Percentiles rank a stretch among this genome's conserved stretches.
Evolutionary conservation across 2,888 invertebrate species (phyloP).

Genomic region (Brachynemurus nebulosus): DNA sequence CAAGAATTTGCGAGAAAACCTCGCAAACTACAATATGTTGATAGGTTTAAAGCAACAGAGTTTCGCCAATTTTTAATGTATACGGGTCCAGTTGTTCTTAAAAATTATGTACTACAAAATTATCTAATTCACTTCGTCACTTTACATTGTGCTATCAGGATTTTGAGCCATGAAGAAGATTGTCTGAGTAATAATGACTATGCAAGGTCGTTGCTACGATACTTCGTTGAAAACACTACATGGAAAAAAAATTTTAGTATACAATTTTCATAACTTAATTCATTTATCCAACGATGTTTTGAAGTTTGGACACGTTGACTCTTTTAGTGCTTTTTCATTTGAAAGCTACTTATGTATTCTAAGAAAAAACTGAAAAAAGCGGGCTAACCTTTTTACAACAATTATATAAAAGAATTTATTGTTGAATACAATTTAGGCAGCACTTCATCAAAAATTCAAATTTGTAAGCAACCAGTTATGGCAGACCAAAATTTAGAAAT

Average conservation of each 20-base stretch:
- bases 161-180: not conserved
- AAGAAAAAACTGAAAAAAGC: not conserved
- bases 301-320: slow-evolving; percentile 7
- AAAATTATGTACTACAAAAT: not conserved
- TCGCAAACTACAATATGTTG: slow-evolving; percentile 15
- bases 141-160: slow-evolving; percentile 4
- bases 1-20: slow-evolving; percentile 20
- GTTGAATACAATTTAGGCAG: not conserved
- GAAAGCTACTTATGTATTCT: slow-evolving; percentile 3
- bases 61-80: slow-evolving; percentile 18
- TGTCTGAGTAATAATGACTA: not conserved
- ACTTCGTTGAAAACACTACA: slow-evolving; percentile 1
- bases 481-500: not conserved
- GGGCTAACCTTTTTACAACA: too few relatives aligned
- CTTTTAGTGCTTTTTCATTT: slow-evolving; percentile 8
- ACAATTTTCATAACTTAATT: slow-evolving; percentile 7
- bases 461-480: not conserved
- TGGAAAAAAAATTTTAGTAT: slow-evolving; percentile 3
- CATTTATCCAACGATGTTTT: slow-evolving; percentile 6
- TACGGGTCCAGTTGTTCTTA: slow-evolving; percentile 14
- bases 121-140: not conserved
- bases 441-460: too few relatives aligned
- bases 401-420: too few relatives aligned
- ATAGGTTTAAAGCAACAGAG: slow-evolving; percentile 20
- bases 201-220: not conserved